Evolutionary conservation across 1,140 invertebrate genomes (phyloP), one percentile per base, ranked within the genome.

Genomic region (Tetramorium alpestre): DNA sequence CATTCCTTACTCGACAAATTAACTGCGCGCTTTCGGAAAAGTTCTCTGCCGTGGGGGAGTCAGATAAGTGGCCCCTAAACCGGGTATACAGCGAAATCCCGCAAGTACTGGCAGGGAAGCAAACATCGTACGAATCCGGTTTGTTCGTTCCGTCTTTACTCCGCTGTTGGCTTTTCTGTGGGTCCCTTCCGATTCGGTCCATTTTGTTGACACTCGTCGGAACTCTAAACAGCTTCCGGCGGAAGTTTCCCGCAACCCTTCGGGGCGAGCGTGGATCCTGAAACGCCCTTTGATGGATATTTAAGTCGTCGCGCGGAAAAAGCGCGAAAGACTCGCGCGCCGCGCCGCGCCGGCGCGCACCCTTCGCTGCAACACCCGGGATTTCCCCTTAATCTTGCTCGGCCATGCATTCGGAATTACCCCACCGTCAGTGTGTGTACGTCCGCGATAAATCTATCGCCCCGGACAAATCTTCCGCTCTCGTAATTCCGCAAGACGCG

Each of bases 241-340:
- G 88, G 85, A 87, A 84, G 85, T 89, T 84, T 84, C 4, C 44
- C 56, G 69, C 69, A 84, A 38, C 4, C 69, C 54, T 77, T 44
- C 38, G 56, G 44, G 47, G 70, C 65, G 88, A 75, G 65, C 41
- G 73, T 75, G 81, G 86, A 72, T 85, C 78, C 73, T 54, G 72
- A 78, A 90, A 82, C 89, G 73, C 80, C 82, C 86, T 89, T 49
- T 51, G 76, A 33, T 76, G 64, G 86, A 54, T 85, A 86, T 81
- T 90, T 88, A 90, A 90, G 86, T 62, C 89, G 72, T 82, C 80
- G 85, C 78, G 88, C 85, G 64, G 85, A 91, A 90, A 88, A 89
- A 82, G 41, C 89, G 89, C 89, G 76, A 88, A 88, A 90, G 87
- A 90, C 87, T 88, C 85, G 88, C 88, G 91, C 91, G 85, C 85